These are phyloP conservation scores for Ennomos erosarius DNA, from an alignment of 2,888 invertebrate species.

Conservation along the genomic window DNA sequence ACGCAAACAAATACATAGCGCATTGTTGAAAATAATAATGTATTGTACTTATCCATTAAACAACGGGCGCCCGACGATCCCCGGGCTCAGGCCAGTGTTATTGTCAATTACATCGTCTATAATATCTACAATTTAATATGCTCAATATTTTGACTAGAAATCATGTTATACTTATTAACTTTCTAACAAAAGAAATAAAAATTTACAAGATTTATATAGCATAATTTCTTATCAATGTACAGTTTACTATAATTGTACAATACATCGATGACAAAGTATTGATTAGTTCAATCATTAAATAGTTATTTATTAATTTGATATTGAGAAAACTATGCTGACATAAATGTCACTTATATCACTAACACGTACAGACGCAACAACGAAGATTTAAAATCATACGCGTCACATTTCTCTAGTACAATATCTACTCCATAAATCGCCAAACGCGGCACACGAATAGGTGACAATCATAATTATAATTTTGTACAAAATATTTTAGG, in stretches of 20 bases:
- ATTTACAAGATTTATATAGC: conserved; percentile 80
- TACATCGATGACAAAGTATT: conserved; percentile 75
- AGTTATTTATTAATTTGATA: conserved; percentile 49
- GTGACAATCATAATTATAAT: conserved; percentile 36
- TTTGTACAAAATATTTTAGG: conserved; percentile 55
- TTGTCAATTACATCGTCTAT: conserved; percentile 83
- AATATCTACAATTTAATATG: conserved; percentile 82
- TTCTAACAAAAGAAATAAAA: conserved; percentile 79
- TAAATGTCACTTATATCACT: conserved; percentile 54
- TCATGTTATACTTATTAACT: conserved; percentile 81
- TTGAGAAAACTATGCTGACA: conserved; percentile 59
- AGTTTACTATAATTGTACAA: conserved; percentile 81
- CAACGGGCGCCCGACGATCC: conserved; percentile 55
- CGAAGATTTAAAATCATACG: conserved; percentile 66
- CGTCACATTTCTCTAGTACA: conserved; percentile 40
- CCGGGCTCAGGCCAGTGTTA: conserved; percentile 76
- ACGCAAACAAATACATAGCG: conserved; percentile 62
- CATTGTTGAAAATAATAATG: conserved; percentile 58
- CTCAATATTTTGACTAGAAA: conserved; percentile 86
- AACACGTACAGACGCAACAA: conserved; percentile 45
- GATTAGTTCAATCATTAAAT: conserved; percentile 45
- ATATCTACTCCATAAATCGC: conserved; percentile 36
- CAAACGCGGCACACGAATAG: conserved; percentile 33
- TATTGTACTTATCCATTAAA: conserved; percentile 73
- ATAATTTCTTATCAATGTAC: conserved; percentile 80